Conservation (phyloP, 2,888 invertebrate genomes). For the Tyria jacobaeae region DNA sequence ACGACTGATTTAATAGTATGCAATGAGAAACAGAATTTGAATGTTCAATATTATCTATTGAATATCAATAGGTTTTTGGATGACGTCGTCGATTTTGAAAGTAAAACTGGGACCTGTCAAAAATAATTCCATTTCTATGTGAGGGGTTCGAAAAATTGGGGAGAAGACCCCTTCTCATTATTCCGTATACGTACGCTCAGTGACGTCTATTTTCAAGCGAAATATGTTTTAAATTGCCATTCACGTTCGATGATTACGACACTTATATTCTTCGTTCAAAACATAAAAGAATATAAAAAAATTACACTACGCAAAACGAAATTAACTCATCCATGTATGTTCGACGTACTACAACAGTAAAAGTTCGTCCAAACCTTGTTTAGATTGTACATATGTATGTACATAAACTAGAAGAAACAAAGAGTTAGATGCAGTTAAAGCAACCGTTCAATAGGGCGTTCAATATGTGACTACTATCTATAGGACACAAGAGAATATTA, state of each 20-base stretch:
- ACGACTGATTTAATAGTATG: conserved; percentile 27
- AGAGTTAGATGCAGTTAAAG: too few relatives aligned
- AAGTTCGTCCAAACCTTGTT: too few relatives aligned
- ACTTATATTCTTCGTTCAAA: conserved; percentile 50
- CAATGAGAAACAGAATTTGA: conserved; percentile 30
- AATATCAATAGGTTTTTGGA: conserved; percentile 49
- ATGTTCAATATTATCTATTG: conserved; percentile 47
- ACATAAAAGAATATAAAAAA: conserved; percentile 47
- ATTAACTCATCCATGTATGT: too few relatives aligned
- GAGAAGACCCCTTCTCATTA: conserved; percentile 72
- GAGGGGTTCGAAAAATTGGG: conserved; percentile 62
- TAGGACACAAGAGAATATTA: too few relatives aligned
- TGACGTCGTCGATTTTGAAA: conserved; percentile 63
- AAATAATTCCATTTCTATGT: conserved; percentile 73
- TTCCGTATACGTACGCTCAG: conserved; percentile 66
- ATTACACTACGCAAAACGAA: conserved; percentile 39
- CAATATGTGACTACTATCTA: too few relatives aligned
- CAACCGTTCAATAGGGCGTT: too few relatives aligned
- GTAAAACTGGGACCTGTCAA: conserved; percentile 68
- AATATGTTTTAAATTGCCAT: conserved; percentile 77
- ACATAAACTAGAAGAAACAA: too few relatives aligned
- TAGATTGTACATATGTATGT: too few relatives aligned
- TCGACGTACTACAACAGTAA: too few relatives aligned
- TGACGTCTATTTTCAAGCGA: conserved; percentile 68
- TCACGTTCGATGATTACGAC: conserved; percentile 64